Percentiles rank a stretch among this genome's conserved stretches.
phyloP scores from a whole-genome alignment of 2,888 invertebrate species.

The Stenoptilia bipunctidactyla region DNA sequence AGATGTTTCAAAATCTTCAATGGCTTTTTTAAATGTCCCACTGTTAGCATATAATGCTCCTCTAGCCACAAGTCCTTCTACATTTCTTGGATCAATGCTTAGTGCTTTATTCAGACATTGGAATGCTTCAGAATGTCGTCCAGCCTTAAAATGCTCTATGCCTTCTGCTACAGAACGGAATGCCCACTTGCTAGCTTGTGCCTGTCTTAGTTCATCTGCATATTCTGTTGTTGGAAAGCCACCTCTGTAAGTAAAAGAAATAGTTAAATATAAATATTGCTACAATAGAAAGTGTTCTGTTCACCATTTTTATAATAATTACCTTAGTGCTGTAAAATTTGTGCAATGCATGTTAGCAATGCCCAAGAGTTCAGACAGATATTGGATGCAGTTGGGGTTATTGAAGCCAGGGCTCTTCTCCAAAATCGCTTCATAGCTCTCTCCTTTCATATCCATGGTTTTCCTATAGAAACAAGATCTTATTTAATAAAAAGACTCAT shows the following conservation, averaged over 20 bases:
- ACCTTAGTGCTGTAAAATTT: slow-evolving; percentile 80
- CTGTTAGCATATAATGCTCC: slow-evolving; percentile 95
- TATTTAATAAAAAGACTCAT: slow-evolving; percentile 14
- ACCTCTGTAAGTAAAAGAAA: slow-evolving; percentile 57
- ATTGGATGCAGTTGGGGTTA: slow-evolving; percentile 90
- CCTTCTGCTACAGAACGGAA: slow-evolving; percentile 95
- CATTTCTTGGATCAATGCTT: slow-evolving; percentile 91
- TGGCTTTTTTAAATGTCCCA: slow-evolving; percentile 92
- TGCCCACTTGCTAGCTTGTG: slow-evolving; percentile 94
- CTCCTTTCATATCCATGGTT: slow-evolving; percentile 83
- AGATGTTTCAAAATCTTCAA: slow-evolving; percentile 94
- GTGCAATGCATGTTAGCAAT: slow-evolving; percentile 78
- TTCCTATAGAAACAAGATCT: slow-evolving; percentile 67
- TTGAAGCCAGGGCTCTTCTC: slow-evolving; percentile 87
- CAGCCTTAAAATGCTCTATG: slow-evolving; percentile 93
- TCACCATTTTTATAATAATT: slow-evolving; percentile 19
- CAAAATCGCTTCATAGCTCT: slow-evolving; percentile 84
- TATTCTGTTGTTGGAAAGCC: slow-evolving; percentile 85
- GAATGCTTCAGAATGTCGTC: slow-evolving; percentile 93
- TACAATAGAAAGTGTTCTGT: neutral
- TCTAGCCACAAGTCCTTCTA: slow-evolving; percentile 91
- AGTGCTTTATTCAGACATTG: slow-evolving; percentile 94
- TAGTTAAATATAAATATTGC: no score
- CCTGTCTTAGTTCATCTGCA: slow-evolving; percentile 86
- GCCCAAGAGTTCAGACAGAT: slow-evolving; percentile 82